Conservation (phyloP, 2,888 invertebrate species). For the Lepidocyrtinus sp. region DNA sequence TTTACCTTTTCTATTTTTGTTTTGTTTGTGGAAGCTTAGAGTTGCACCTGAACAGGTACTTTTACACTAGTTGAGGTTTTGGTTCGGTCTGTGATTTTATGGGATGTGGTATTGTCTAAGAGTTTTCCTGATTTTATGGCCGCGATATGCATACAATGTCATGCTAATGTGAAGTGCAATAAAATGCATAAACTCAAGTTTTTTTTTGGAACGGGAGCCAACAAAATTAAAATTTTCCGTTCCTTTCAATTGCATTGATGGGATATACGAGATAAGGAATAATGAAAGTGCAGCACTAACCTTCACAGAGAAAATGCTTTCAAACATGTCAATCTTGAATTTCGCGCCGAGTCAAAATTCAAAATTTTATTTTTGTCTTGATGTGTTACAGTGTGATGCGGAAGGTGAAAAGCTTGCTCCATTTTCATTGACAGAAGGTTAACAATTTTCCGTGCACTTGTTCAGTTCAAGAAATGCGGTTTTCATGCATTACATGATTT, state of each 20-base stretch:
- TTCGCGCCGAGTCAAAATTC: background rate
- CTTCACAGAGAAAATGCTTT: no score
- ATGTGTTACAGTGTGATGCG: background rate
- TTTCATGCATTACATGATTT: background rate
- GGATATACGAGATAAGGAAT: background rate
- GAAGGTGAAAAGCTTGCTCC: background rate
- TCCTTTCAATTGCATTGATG: background rate
- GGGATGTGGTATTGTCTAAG: background rate
- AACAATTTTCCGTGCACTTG: background rate
- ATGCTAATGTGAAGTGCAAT: background rate
- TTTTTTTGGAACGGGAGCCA: no score
- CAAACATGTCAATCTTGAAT: background rate
- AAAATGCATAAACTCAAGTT: background rate
- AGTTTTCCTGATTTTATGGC: background rate
- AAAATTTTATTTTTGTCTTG: background rate
- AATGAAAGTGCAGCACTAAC: no score
- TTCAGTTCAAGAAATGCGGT: background rate
- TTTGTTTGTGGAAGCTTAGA: background rate
- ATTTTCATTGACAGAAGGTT: no score
- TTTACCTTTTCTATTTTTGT: constrained; percentile 18
- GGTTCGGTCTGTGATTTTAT: background rate
- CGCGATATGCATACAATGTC: background rate
- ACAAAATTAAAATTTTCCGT: background rate
- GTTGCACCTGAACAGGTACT: constrained; percentile 11
- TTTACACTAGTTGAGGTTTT: no score